Evolutionary conservation across 2,797 vertebrate species (phyloP).

Genomic region (Dermochelys coriacea): DNA sequence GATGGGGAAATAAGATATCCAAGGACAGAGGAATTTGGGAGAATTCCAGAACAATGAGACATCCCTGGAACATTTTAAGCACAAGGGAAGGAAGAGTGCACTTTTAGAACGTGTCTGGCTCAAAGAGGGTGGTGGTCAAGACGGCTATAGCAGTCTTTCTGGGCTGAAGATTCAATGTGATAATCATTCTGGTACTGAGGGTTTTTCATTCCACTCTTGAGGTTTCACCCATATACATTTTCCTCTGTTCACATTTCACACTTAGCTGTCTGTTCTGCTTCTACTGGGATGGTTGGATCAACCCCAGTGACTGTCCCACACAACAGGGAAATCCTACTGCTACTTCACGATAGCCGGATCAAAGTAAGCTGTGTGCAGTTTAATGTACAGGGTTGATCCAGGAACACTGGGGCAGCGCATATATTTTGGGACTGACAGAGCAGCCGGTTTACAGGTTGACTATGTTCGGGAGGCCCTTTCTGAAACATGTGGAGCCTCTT

Average conservation of each 20-base stretch:
- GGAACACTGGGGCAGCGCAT: neutral
- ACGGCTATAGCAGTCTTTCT: neutral
- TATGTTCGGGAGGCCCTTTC: neutral
- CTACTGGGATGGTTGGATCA: neutral
- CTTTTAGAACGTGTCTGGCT: neutral
- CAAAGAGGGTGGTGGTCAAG: neutral
- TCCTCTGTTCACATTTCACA: neutral
- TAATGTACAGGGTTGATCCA: neutral
- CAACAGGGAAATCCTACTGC: neutral
- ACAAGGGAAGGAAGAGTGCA: neutral
- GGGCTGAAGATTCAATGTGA: neutral
- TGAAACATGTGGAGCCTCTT: neutral
- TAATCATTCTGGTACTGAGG: neutral
- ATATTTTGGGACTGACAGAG: neutral
- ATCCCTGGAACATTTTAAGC: neutral
- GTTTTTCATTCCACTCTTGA: neutral
- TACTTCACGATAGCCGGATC: neutral
- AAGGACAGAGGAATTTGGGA: neutral
- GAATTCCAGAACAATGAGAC: neutral
- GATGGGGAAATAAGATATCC: neutral
- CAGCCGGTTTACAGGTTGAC: neutral
- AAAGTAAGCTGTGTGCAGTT: neutral
- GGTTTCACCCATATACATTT: neutral
- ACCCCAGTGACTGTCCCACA: neutral
- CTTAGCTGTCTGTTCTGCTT: neutral